Evolutionary conservation across 2,797 vertebrate species (phyloP).

Genomic region (Allobates femoralis): DNA sequence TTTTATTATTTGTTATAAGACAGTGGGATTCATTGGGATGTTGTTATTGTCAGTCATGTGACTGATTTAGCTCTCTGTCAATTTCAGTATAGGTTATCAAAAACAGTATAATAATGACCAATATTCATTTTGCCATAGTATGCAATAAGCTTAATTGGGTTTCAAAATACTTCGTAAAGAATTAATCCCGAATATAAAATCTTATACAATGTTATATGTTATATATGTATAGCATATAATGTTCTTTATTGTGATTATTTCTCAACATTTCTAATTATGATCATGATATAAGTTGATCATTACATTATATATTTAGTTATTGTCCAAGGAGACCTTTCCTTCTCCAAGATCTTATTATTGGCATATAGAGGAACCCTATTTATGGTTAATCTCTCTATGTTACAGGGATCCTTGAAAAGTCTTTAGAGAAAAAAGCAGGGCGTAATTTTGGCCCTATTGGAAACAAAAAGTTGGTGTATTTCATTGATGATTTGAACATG

Average conservation of each 20-base stretch:
- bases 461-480: constrained; percentile 81
- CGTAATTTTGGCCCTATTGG: constrained; percentile 77
- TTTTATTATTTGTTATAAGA: no score
- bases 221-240: no score
- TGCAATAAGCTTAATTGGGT: background rate
- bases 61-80: no score
- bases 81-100: background rate
- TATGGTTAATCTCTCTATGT: background rate
- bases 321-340: background rate
- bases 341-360: background rate
- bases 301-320: background rate
- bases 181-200: background rate
- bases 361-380: background rate
- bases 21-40: no score
- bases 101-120: background rate
- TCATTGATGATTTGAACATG: constrained; percentile 85
- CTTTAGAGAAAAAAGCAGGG: constrained; percentile 82
- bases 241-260: background rate
- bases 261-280: background rate
- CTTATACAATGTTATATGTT: no score
- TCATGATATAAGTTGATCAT: background rate
- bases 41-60: no score
- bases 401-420: constrained; percentile 80
- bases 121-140: background rate
- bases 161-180: background rate